phyloP scores from a whole-genome alignment of 2,113 vertebrate genomes.

The Neogale vison region DNA sequence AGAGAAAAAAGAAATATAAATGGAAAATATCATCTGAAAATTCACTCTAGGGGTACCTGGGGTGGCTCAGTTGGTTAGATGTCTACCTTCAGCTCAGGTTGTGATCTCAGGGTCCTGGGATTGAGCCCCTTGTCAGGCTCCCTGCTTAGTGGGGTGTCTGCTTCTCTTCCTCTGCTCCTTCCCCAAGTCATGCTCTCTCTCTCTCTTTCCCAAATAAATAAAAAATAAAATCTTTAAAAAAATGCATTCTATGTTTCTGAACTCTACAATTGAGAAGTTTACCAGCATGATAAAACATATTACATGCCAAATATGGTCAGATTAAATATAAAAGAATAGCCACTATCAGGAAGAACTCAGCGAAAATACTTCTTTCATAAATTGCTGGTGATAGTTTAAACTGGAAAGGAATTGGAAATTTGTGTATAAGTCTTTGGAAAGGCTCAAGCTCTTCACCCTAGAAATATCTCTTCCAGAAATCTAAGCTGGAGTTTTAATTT shows the following conservation, averaged over 20 bases:
- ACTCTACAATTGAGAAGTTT: not conserved
- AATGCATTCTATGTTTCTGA: not conserved
- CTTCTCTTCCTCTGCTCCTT: not conserved
- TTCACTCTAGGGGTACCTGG: not conserved
- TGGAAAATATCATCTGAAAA: not conserved
- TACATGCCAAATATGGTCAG: not conserved
- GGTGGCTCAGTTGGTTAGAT: not conserved
- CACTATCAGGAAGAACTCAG: not conserved
- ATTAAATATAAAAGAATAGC: not conserved
- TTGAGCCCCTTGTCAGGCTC: not conserved
- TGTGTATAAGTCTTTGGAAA: not conserved
- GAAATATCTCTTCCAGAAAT: not conserved
- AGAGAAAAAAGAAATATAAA: not conserved
- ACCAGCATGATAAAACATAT: not conserved
- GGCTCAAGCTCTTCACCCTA: not conserved
- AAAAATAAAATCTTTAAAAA: not conserved
- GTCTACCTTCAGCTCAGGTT: not conserved
- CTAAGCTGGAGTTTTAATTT: not conserved
- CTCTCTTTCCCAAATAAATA: not conserved
- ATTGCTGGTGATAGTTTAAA: not conserved
- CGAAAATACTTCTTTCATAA: not conserved
- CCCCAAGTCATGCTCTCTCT: not conserved
- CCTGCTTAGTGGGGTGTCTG: not conserved
- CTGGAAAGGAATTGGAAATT: not conserved
- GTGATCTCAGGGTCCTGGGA: not conserved